Evolutionary conservation across 2,113 vertebrate genomes (phyloP).

Genomic region (Tapirus terrestris): DNA sequence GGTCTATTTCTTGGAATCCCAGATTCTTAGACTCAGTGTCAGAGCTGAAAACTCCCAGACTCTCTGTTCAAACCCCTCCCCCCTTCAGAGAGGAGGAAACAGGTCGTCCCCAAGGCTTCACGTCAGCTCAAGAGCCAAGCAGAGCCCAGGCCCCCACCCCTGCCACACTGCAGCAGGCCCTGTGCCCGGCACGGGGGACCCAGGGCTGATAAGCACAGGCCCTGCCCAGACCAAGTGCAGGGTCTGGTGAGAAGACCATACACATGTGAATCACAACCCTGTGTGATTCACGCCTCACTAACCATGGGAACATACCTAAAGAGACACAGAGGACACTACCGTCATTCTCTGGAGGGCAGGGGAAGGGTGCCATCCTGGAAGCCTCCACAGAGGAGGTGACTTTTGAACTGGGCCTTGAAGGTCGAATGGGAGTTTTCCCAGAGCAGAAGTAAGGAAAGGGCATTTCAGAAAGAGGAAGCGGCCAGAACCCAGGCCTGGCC

Average conservation of each 20-base stretch:
- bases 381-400: not conserved
- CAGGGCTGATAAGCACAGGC: not conserved
- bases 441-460: not conserved
- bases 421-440: not conserved
- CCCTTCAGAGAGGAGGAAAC: not conserved
- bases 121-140: accelerated
- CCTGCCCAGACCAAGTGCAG: not conserved
- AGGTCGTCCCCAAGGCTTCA: not conserved
- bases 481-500: not conserved
- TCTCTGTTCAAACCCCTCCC: not conserved
- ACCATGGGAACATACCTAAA: too few relatives aligned
- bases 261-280: not conserved
- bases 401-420: not conserved
- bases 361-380: not conserved
- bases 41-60: not conserved
- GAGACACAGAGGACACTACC: not conserved
- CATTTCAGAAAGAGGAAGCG: not conserved
- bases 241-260: not conserved
- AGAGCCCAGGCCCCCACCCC: not conserved
- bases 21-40: not conserved
- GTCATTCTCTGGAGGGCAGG: not conserved
- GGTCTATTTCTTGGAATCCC: not conserved
- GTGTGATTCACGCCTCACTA: not conserved
- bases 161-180: not conserved
- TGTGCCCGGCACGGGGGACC: accelerated